phyloP scores from a whole-genome alignment of 2,888 invertebrate species.

The Girardia tigrina region DNA sequence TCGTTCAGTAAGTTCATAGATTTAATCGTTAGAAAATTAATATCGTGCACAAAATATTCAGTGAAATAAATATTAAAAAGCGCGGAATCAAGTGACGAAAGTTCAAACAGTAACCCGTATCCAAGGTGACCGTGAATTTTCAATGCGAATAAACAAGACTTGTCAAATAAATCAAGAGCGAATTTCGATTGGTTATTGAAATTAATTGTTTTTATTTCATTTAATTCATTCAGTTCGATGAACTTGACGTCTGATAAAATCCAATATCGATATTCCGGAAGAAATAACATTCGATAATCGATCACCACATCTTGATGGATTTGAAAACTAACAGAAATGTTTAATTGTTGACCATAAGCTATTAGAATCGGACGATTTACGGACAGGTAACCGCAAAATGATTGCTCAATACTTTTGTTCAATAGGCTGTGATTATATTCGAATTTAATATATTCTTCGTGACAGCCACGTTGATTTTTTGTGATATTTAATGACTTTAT shows the following conservation, averaged over 20 bases:
- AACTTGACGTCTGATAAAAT: background rate
- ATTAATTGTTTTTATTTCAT: background rate
- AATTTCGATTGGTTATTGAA: background rate
- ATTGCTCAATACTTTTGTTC: background rate
- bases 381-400: background rate
- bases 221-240: background rate
- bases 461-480: background rate
- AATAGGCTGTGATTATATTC: background rate
- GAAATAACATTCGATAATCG: background rate
- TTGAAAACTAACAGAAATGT: background rate
- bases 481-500: background rate
- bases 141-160: background rate
- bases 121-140: background rate
- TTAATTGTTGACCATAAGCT: background rate
- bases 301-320: background rate
- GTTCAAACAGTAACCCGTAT: background rate
- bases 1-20: background rate
- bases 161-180: background rate
- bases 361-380: background rate
- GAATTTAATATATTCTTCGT: constrained; percentile 12
- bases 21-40: background rate
- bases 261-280: background rate
- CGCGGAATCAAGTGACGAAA: background rate
- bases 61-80: background rate
- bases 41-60: background rate